Percentiles rank a stretch among this genome's conserved stretches.
phyloP scores from a whole-genome alignment of 2,888 invertebrate species.

The Sisyra terminalis region DNA sequence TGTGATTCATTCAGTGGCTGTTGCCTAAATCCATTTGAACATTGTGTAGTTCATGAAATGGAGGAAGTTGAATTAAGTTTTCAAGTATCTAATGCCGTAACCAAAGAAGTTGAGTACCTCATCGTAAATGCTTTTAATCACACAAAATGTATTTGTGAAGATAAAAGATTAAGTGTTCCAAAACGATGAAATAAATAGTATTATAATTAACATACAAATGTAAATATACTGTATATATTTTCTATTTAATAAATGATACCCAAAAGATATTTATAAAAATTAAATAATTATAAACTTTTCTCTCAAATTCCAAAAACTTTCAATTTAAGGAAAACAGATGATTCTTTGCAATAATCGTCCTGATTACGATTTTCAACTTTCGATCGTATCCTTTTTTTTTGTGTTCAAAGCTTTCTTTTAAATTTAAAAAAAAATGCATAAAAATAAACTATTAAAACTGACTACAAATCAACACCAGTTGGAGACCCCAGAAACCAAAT shows the following conservation, averaged over 20 bases:
- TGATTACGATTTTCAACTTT: too few relatives aligned
- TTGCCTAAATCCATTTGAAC: conserved; percentile 15
- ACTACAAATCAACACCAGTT: too few relatives aligned
- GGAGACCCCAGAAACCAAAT: too few relatives aligned
- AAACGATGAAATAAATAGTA: conserved; percentile 9
- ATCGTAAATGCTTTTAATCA: conserved; percentile 19
- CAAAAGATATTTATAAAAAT: background rate
- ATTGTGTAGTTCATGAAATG: conserved; percentile 16
- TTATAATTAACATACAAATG: background rate
- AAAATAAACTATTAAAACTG: too few relatives aligned
- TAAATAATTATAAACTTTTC: too few relatives aligned
- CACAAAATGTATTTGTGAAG: conserved; percentile 17
- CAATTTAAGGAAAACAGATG: too few relatives aligned
- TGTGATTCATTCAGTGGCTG: conserved; percentile 23
- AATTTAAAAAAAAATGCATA: too few relatives aligned
- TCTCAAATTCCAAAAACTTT: too few relatives aligned
- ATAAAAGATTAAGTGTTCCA: conserved; percentile 11
- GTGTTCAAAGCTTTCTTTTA: too few relatives aligned
- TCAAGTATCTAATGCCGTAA: conserved; percentile 12
- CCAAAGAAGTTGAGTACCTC: conserved; percentile 11
- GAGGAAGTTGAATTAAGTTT: conserved; percentile 18
- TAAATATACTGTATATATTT: conserved; percentile 1
- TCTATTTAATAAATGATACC: background rate
- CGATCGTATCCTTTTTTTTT: too few relatives aligned
- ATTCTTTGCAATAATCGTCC: too few relatives aligned